phyloP scores from a whole-genome alignment of 2,888 invertebrate species.

The Phyto melanocephala region DNA sequence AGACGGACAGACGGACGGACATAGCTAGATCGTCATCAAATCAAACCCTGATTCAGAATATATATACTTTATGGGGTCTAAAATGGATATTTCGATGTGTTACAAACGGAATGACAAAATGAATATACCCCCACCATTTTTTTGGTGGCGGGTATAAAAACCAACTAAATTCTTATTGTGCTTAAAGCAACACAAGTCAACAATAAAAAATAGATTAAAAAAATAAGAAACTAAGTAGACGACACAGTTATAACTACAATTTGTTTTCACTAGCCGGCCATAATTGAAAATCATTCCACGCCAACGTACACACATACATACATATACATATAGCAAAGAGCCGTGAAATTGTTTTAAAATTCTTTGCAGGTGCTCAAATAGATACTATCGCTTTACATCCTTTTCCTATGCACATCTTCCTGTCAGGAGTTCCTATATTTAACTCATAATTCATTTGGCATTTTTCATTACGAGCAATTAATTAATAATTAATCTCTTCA shows the following conservation, averaged over 20 bases:
- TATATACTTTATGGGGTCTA: too few species aligned
- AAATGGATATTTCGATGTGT: too few species aligned
- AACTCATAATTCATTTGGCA: conserved; percentile 58
- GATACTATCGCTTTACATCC: neutral
- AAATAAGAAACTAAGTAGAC: neutral
- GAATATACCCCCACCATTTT: too few species aligned
- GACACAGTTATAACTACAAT: neutral
- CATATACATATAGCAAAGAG: neutral
- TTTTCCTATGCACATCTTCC: neutral
- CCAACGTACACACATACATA: neutral
- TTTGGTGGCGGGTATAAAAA: too few species aligned
- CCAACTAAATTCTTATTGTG: too few species aligned
- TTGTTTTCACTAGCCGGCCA: neutral
- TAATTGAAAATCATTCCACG: neutral
- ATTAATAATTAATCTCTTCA: conserved; percentile 61
- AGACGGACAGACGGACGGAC: too few species aligned
- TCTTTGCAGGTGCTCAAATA: conserved; percentile 49
- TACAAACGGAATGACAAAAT: too few species aligned
- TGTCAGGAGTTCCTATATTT: neutral
- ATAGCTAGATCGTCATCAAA: too few species aligned
- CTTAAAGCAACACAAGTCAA: too few species aligned
- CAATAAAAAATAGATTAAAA: neutral
- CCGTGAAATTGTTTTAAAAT: conserved; percentile 44
- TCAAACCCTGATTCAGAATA: too few species aligned
- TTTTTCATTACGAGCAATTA: conserved; percentile 62